phyloP scores from a whole-genome alignment of 2,113 vertebrate species.

The Promerops cafer region DNA sequence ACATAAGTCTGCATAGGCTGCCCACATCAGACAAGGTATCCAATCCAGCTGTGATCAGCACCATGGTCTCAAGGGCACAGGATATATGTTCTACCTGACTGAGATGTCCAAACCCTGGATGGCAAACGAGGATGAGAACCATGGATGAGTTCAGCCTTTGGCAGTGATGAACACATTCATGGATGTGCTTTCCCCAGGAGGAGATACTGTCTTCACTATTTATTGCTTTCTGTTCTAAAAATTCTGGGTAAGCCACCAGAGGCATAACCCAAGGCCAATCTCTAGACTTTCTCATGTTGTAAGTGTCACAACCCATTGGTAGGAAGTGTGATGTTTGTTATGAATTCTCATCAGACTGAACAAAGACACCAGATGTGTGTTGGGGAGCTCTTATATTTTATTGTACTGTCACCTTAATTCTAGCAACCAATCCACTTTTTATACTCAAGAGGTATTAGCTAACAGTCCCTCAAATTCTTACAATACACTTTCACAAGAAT shows the following conservation, averaged over 20 bases:
- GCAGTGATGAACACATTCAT: background rate
- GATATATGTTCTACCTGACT: background rate
- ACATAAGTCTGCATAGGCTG: background rate
- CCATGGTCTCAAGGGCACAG: background rate
- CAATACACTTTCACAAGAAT: background rate
- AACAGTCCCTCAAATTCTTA: background rate
- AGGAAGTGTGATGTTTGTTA: background rate
- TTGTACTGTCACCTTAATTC: background rate
- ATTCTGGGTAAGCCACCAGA: background rate
- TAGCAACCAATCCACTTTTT: background rate
- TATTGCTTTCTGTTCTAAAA: background rate
- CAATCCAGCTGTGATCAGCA: background rate
- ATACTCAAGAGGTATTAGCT: background rate
- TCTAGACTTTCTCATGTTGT: background rate
- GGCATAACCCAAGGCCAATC: background rate
- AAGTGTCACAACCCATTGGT: background rate
- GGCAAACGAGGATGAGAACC: too few species aligned
- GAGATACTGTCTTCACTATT: background rate
- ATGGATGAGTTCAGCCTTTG: background rate
- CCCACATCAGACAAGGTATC: background rate
- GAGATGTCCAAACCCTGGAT: background rate
- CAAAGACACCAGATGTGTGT: rapidly evolving
- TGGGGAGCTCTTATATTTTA: background rate
- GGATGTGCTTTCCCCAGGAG: background rate
- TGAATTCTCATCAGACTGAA: background rate